Percentiles rank a stretch among this genome's conserved stretches.
Conservation (phyloP, 2,888 invertebrate species). For the Loripinus fragilis region DNA sequence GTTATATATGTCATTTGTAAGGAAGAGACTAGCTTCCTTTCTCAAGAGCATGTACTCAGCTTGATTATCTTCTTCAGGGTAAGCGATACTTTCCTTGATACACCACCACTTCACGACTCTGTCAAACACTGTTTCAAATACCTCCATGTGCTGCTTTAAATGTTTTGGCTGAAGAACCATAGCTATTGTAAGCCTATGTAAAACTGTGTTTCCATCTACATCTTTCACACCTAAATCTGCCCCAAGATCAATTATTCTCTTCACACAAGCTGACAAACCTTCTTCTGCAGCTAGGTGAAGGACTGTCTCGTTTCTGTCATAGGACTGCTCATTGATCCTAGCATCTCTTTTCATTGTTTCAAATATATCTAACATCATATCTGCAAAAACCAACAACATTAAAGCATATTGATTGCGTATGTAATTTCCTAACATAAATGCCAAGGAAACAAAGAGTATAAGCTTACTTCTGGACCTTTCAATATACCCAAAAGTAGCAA, state of each 20-base stretch:
- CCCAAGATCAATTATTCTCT: conserved; percentile 59
- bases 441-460: no score
- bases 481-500: no score
- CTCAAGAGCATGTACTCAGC: conserved; percentile 44
- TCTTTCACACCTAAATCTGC: conserved; percentile 69
- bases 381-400: not conserved
- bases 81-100: conserved; percentile 62
- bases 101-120: conserved; percentile 78
- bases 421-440: no score
- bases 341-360: conserved; percentile 75
- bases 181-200: conserved; percentile 72
- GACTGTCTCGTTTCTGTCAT: conserved; percentile 62
- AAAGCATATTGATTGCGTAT: no score
- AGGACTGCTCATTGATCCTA: conserved; percentile 73
- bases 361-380: conserved; percentile 76
- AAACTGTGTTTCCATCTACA: conserved; percentile 74
- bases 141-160: conserved; percentile 57
- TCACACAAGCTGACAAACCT: conserved; percentile 60
- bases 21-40: conserved; percentile 67
- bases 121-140: conserved; percentile 64
- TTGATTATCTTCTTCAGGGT: conserved; percentile 69
- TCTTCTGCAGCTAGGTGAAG: conserved; percentile 71
- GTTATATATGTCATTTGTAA: conserved; percentile 74
- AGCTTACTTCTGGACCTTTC: no score
- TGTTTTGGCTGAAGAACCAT: conserved; percentile 57